phyloP scores from a whole-genome alignment of 2,113 vertebrate genomes.

The Atherinomorus stipes region DNA sequence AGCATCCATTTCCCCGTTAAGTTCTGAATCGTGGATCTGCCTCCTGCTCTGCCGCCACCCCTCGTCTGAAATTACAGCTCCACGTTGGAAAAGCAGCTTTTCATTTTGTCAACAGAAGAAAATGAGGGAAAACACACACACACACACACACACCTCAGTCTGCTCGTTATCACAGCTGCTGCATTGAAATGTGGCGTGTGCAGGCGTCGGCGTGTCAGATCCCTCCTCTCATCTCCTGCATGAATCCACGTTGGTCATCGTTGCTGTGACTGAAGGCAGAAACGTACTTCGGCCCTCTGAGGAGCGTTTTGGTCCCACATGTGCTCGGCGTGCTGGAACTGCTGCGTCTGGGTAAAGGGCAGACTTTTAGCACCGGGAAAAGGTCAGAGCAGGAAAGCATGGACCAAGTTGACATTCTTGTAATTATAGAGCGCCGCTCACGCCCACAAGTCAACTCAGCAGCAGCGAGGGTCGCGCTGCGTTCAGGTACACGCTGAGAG shows the following conservation, averaged over 20 bases:
- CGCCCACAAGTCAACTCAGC: slow-evolving; percentile 16
- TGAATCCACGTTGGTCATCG: not conserved
- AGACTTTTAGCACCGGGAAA: slow-evolving; percentile 59
- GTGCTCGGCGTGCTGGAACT: slow-evolving; percentile 31
- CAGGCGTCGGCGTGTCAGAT: not conserved
- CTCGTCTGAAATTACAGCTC: slow-evolving; percentile 36
- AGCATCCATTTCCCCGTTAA: not conserved
- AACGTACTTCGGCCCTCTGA: not conserved
- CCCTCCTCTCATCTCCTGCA: not conserved
- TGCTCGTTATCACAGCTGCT: slow-evolving; percentile 14
- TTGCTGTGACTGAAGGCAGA: not conserved
- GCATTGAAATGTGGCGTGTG: slow-evolving; percentile 31
- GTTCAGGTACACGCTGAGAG: not conserved
- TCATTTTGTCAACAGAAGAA: slow-evolving; percentile 14
- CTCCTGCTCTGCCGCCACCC: not conserved
- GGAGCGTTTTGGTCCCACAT: slow-evolving; percentile 33
- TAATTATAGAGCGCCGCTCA: slow-evolving; percentile 62
- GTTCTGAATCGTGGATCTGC: not conserved
- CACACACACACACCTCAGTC: not conserved
- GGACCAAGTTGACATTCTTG: slow-evolving; percentile 73
- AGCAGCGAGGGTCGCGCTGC: not conserved
- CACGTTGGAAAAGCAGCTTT: slow-evolving; percentile 16
- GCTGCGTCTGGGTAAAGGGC: slow-evolving; percentile 65
- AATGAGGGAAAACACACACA: slow-evolving; percentile 23
- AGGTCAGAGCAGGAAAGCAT: slow-evolving; percentile 74